Percentiles rank a stretch among this genome's conserved stretches.
These are phyloP conservation scores for Polyommatus icarus DNA, from an alignment of 2,888 invertebrate genomes.

Conservation along the genomic window DNA sequence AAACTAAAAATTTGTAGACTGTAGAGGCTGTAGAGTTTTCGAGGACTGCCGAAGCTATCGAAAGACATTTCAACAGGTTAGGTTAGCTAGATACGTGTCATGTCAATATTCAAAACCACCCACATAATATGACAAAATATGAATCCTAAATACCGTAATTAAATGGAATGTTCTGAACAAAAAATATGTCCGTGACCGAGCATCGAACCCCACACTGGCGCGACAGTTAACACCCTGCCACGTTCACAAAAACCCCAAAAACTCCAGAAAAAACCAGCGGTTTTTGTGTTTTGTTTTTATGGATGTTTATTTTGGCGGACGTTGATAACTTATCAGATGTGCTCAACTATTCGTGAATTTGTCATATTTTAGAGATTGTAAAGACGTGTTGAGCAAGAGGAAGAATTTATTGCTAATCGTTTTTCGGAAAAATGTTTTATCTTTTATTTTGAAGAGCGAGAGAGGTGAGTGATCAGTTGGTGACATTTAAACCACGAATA, in stretches of 20 bases:
- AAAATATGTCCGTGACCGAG: slow-evolving; percentile 36
- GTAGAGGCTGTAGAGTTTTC: no score
- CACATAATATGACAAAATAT: slow-evolving; percentile 7
- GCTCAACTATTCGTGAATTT: slow-evolving; percentile 36
- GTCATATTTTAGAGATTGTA: neutral
- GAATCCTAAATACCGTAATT: neutral
- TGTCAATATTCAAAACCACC: neutral
- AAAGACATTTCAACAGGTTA: neutral
- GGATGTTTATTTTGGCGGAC: slow-evolving; percentile 67
- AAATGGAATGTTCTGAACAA: slow-evolving; percentile 35
- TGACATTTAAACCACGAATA: neutral
- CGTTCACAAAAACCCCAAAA: slow-evolving; percentile 57
- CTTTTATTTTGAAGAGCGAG: neutral
- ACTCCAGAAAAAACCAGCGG: slow-evolving; percentile 44
- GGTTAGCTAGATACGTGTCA: neutral
- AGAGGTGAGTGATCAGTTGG: neutral
- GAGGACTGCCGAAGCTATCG: no score
- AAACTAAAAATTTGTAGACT: no score
- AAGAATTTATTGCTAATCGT: neutral
- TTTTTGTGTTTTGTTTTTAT: slow-evolving; percentile 68
- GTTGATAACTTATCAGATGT: slow-evolving; percentile 55
- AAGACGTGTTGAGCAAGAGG: neutral
- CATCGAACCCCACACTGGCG: slow-evolving; percentile 52
- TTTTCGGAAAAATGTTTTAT: neutral
- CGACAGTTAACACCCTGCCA: slow-evolving; percentile 62